Conservation (phyloP, 2,888 invertebrate species). For the Girardia tigrina region DNA sequence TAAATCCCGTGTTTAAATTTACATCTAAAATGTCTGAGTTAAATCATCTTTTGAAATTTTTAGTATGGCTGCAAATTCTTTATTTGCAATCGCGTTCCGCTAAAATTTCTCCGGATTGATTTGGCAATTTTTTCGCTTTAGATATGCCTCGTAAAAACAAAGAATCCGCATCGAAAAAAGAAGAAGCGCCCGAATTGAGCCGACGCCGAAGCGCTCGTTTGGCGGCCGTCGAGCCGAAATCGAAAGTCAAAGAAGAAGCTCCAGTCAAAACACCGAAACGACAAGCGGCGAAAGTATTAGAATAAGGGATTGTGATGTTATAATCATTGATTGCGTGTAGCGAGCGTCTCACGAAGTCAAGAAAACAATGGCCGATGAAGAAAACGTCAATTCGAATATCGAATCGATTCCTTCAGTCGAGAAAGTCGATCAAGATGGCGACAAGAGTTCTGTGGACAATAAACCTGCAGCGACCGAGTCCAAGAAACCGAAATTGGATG, state of each 20-base stretch:
- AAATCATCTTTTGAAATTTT: conserved; percentile 8
- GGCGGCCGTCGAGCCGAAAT: neutral
- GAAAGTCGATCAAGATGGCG: conserved; percentile 13
- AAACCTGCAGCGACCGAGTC: neutral
- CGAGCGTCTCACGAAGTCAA: neutral
- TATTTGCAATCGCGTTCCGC: neutral
- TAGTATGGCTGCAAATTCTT: conserved; percentile 18
- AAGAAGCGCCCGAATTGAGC: neutral
- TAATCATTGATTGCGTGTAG: neutral
- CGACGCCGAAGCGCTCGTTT: neutral
- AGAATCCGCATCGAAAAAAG: neutral
- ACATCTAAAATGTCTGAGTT: neutral
- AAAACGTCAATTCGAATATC: conserved; percentile 1
- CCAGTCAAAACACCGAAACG: neutral
- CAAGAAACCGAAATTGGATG: neutral
- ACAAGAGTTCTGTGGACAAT: neutral
- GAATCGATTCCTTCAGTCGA: conserved; percentile 12
- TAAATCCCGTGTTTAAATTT: conserved; percentile 23
- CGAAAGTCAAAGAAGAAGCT: conserved; percentile 3
- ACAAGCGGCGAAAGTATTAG: neutral
- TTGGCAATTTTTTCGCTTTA: neutral
- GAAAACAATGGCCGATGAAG: conserved; percentile 13
- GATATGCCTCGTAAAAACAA: conserved; percentile 20
- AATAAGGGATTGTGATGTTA: neutral
- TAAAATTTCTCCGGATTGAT: no score